Base-by-base conservation (phyloP, 1,140 invertebrate genomes). In the Lethrus apterus region DNA sequence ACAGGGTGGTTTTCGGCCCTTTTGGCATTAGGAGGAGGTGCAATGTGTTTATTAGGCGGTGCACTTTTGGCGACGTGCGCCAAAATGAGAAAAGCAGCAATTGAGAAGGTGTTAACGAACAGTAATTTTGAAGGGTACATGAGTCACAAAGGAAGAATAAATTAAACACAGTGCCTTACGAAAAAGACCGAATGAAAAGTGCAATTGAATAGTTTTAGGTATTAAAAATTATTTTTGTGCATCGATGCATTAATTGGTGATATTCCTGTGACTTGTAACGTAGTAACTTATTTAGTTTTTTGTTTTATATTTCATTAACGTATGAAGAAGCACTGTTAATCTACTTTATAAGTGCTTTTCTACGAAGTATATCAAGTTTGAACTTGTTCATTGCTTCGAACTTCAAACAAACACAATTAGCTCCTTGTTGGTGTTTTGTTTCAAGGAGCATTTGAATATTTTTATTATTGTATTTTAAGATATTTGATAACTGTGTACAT, bases 1-100 rank as follows among this genome's bases (percentile, higher is more conserved):
- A 83, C 83, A 3, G 81, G 81, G 23, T 77, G 85, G 9, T 74
- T 89, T 38, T 83, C 84, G 14, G 83, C 83, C 0, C 68, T 89
- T 21, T 72, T 86, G 15, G 84, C 79, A 0, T 71, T 81, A 1
- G 76, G 79, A 15, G 84, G 80, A 13, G 75, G 78, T 2, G 56
- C 84, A 4, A 64, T 86, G 9, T 84, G 81, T 30, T 71, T 85
- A 41, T 68, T 88, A 48, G 71, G 77, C 0, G 81, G 79, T 2
- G 81, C 80, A 0, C 64, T 88, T 17, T 66, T 84, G 30, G 77
- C 81, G 0, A 81, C 83, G 46, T 87, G 84, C 56, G 77, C 81
- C 11, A 73, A 79, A 54, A 76, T 84, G 68, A 72, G 78, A 50
- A 70, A 77, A 44, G 63, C 66, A 4, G 63, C 68, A 7, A 62